Evolutionary conservation across 2,113 vertebrate genomes (phyloP).

Genomic region (Chionodraco myersi): DNA sequence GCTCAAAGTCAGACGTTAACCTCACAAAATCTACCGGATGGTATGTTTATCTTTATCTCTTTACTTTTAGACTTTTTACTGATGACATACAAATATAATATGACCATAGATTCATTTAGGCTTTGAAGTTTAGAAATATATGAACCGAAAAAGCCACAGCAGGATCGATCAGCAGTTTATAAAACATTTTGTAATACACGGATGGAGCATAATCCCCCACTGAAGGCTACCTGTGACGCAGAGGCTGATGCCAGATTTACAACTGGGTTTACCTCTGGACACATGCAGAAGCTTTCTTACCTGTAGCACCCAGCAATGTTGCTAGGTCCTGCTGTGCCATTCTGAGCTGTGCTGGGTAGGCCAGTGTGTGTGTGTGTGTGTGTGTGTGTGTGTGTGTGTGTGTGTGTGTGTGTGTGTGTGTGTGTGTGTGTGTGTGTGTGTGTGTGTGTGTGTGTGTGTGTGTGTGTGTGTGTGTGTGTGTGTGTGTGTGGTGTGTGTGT

Average conservation of each 20-base stretch:
- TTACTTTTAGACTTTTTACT: neutral
- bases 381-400: no score
- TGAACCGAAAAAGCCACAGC: neutral
- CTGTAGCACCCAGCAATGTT: constrained; percentile 24
- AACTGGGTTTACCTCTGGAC: constrained; percentile 14
- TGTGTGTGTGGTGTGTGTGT: no score
- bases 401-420: no score
- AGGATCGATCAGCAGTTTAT: neutral
- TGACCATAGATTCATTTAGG: neutral
- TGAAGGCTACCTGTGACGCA: constrained; percentile 9
- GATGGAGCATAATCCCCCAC: constrained; percentile 18
- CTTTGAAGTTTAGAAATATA: neutral
- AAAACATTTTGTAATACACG: neutral
- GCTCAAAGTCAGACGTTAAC: neutral
- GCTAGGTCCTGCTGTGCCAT: constrained; percentile 39
- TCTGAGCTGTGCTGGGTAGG: constrained; percentile 33
- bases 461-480: constrained; percentile 1
- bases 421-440: no score
- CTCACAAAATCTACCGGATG: neutral
- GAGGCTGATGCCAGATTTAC: constrained; percentile 37
- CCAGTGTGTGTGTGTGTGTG: no score
- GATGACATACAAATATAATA: neutral
- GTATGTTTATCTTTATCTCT: neutral
- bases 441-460: no score
- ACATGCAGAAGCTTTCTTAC: constrained; percentile 32